These are phyloP conservation scores for cattle (Bos taurus) DNA, from an alignment of 2,113 vertebrate species.

Conservation along the genomic window ARS-UCD2.0 NC_037333.1:113715001-113715500, in stretches of 20 bases:
- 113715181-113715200: background rate
- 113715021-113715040: accelerated
- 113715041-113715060: background rate
- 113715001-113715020: accelerated
- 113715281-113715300: background rate
- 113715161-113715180: too few species aligned
- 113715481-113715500: accelerated
- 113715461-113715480: background rate
- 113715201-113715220: accelerated
- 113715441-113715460: accelerated
- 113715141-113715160: accelerated
- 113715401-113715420: accelerated
- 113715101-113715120: background rate
- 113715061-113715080: background rate
- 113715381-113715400: background rate
- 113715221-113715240: background rate
- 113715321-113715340: background rate
- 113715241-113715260: accelerated
- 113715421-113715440: accelerated
- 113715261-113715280: background rate
- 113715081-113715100: background rate
- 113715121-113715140: background rate
- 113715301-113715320: accelerated
- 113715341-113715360: accelerated
- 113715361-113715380: accelerated